Conservation (phyloP, 2,888 invertebrate species). For the Mellilla xanthometata region DNA sequence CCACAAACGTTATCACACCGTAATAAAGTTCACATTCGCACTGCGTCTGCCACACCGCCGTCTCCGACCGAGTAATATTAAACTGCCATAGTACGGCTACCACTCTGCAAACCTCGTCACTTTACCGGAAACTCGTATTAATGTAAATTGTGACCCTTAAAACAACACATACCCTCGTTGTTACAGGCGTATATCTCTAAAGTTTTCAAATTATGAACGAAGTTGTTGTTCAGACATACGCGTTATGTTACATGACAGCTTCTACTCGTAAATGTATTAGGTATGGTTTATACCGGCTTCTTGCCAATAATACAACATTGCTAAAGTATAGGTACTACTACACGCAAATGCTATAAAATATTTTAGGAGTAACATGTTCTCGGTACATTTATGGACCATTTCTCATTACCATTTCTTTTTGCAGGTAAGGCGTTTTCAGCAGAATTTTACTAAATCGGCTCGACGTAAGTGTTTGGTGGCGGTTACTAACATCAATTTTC, state of each 20-base stretch:
- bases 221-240: conserved; percentile 27
- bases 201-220: conserved; percentile 33
- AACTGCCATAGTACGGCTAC: conserved; percentile 4
- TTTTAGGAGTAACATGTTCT: not conserved
- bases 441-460: not conserved
- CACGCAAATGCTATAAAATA: not conserved
- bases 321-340: conserved; percentile 2
- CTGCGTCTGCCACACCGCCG: conserved; percentile 18
- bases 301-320: not conserved
- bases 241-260: conserved; percentile 9
- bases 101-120: conserved; percentile 43
- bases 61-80: conserved; percentile 18
- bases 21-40: too few relatives aligned
- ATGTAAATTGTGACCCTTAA: conserved; percentile 63
- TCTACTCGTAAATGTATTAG: too few relatives aligned
- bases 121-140: conserved; percentile 59
- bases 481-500: too few relatives aligned
- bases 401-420: conserved; percentile 18
- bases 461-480: conserved; percentile 5
- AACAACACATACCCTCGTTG: conserved; percentile 44
- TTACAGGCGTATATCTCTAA: conserved; percentile 38
- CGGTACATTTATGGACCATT: not conserved
- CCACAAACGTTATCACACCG: too few relatives aligned
- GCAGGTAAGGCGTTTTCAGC: conserved; percentile 33
- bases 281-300: too few relatives aligned